A percentile compares a stretch with the other conserved stretches of the same genome.
These are phyloP conservation scores for Dasyprocta punctata DNA, from an alignment of 2,113 vertebrate species.

Conservation along the genomic window DNA sequence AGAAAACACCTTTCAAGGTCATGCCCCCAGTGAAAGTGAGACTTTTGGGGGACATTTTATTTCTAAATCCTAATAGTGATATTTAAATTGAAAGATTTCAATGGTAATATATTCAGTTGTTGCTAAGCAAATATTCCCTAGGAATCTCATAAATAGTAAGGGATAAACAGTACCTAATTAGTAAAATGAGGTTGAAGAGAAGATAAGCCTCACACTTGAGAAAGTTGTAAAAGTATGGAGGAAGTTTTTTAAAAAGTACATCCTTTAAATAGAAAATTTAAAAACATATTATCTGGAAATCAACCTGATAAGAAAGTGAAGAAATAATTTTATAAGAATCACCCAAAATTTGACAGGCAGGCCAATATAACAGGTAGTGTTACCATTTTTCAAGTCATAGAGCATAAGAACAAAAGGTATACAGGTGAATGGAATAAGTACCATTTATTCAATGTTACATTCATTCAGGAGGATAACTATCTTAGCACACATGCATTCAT, in stretches of 20 bases:
- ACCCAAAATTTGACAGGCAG: not conserved
- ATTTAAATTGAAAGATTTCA: not conserved
- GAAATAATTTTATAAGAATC: not conserved
- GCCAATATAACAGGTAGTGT: not conserved
- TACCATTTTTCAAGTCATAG: not conserved
- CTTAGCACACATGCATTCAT: not conserved
- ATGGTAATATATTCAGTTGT: not conserved
- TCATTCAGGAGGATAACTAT: not conserved
- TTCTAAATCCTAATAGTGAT: too few species aligned
- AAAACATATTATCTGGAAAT: not conserved
- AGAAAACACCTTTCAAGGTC: too few species aligned
- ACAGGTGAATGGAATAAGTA: not conserved
- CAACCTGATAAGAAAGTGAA: not conserved
- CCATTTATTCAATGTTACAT: not conserved
- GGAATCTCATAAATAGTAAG: not conserved
- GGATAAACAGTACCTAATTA: not conserved
- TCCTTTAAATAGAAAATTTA: not conserved
- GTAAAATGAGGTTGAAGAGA: not conserved
- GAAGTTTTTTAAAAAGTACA: not conserved
- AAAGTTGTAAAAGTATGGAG: not conserved
- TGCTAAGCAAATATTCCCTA: not conserved
- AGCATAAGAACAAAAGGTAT: not conserved
- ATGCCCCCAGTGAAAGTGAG: too few species aligned
- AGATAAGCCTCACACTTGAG: not conserved
- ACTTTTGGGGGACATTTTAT: too few species aligned